Evolutionary conservation across 2,888 invertebrate genomes (phyloP), one percentile per base, ranked within the genome.

Genomic region (Hylaea fasciaria): DNA sequence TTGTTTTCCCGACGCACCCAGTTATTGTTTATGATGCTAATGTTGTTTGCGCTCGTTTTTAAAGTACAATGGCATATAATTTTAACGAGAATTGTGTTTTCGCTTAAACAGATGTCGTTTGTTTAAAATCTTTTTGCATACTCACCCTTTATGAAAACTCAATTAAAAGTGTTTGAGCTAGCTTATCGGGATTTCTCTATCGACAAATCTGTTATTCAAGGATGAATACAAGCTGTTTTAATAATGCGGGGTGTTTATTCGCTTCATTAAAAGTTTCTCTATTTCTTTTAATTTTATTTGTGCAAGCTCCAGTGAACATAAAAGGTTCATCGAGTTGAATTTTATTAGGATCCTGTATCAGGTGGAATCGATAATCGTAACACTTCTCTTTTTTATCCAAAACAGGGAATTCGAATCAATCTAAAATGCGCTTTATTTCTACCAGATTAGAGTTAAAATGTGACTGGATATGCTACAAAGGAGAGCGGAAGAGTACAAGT

Each of bases 401-500:
- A 57, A 56, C 56, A 48, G n/a, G 29, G 29, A 40, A 16, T 43
- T 14, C 7, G 2, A 14, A 35, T 1, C 22, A 17, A 10, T 28
- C 32, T 14, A 62, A 60, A 64, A 49, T 16, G 16, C 3, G 40
- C 57, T 53, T 13, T 66, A 64, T 44, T n/a, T 8, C 5, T n/a
- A 32, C 5, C 0, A 0, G 0, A 8, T 32, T 68, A 74, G 48
- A 53, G 70, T 69, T 56, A 8, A 49, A 44, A 35, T 48, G 44
- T 22, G 39, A 14, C n/a, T 40, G 49, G 17, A 4, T 10, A 12
- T 29, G 41, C 13, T 43, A 37, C 14, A 48, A 52, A 32, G 43
- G 13, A 35, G 16, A 7, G 54, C 59, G 62, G 52, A 49, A 62
- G 62, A 70, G 66, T 64, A 66, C 57, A 70, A 75, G 77, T 77